phyloP scores from a whole-genome alignment of 1,140 invertebrate species.

The Pseudomyrmex sp. region DNA sequence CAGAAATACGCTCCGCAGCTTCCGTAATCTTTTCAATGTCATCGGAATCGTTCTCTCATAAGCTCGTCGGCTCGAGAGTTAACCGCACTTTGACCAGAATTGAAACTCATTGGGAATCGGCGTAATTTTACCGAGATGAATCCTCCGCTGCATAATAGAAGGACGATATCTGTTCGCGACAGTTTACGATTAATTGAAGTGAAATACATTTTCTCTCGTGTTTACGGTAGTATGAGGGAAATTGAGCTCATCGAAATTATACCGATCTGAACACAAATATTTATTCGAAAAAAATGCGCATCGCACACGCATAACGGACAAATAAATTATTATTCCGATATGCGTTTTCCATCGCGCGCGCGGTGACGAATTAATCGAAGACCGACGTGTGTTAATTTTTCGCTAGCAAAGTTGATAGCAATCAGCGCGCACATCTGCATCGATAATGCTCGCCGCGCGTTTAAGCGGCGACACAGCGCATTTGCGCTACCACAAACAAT shows the following conservation, averaged over 20 bases:
- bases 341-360: not conserved
- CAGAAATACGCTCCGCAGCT: not conserved
- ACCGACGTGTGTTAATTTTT: constrained; percentile 41
- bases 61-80: not conserved
- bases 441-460: constrained; percentile 23
- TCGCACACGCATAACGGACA: not conserved
- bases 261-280: constrained; percentile 6
- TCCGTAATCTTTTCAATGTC: constrained; percentile 7
- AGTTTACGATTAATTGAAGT: not conserved
- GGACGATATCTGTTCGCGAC: no score
- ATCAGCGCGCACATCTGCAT: not conserved
- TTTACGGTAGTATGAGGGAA: not conserved
- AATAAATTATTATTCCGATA: constrained; percentile 28
- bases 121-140: constrained; percentile 32
- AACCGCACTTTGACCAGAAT: constrained; percentile 1
- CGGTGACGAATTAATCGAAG: constrained; percentile 26
- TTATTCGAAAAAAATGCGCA: constrained; percentile 1
- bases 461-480: not conserved
- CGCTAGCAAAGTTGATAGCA: constrained; percentile 36
- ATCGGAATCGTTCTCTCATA: not conserved
- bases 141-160: not conserved
- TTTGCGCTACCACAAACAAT: constrained; percentile 25
- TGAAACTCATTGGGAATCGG: not conserved
- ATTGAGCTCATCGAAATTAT: not conserved
- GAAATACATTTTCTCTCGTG: not conserved